phyloP scores from a whole-genome alignment of 2,888 invertebrate species.

The Oxyscelio sp. region DNA sequence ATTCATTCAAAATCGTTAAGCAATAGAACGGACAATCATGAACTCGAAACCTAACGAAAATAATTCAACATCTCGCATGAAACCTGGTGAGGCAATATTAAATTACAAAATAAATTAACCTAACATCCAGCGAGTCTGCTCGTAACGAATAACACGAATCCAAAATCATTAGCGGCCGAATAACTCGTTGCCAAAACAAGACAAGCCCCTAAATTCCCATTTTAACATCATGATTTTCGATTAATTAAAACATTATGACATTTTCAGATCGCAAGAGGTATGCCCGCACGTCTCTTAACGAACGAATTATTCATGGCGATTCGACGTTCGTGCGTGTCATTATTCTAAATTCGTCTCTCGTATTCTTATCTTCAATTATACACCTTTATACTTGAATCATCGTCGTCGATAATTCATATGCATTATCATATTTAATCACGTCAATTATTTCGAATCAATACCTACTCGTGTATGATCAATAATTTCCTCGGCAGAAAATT shows the following conservation, averaged over 20 bases:
- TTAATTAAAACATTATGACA: conserved; percentile 18
- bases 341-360: conserved; percentile 36
- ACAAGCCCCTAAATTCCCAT: no score
- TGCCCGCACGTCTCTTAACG: background rate
- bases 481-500: conserved; percentile 24
- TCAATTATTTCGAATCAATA: conserved; percentile 61
- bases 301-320: conserved; percentile 42
- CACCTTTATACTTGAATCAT: conserved; percentile 12
- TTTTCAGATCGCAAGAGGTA: background rate
- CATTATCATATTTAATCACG: conserved; percentile 61
- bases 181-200: no score
- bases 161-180: no score
- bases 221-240: conserved; percentile 5
- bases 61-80: no score
- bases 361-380: conserved; percentile 39
- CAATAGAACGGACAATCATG: no score
- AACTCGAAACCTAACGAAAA: no score
- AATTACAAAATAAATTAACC: no score
- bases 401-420: conserved; percentile 27
- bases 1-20: no score
- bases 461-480: conserved; percentile 22
- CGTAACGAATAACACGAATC: no score
- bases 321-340: conserved; percentile 28
- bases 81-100: no score
- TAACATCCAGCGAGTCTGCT: no score